Evolutionary conservation across 2,113 vertebrate species (phyloP).

Genomic region (Oncorhynchus masou): DNA sequence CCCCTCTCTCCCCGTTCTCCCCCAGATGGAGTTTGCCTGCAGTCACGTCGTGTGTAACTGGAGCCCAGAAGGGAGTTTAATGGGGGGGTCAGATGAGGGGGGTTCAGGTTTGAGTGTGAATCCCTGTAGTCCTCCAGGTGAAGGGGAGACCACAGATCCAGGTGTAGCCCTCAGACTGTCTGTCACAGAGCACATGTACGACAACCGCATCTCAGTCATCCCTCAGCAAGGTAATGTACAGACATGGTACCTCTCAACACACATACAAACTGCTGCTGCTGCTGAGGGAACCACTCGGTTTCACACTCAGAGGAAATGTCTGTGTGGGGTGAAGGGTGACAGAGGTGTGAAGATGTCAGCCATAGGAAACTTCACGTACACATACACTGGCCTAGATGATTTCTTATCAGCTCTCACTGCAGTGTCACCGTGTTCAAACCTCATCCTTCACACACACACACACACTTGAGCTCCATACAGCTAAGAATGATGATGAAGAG

Average conservation of each 20-base stretch:
- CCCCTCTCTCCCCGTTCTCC: background rate
- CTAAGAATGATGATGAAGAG: background rate
- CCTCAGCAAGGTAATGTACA: slow-evolving; percentile 42
- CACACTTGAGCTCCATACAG: background rate
- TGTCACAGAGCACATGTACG: slow-evolving; percentile 48
- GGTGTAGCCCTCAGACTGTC: slow-evolving; percentile 23
- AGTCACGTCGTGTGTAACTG: slow-evolving; percentile 7
- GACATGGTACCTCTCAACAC: background rate
- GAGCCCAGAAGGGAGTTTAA: background rate
- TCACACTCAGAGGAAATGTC: background rate
- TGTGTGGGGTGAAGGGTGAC: background rate
- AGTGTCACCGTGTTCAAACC: background rate
- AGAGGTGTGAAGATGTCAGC: background rate
- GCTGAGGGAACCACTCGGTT: background rate
- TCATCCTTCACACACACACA: background rate
- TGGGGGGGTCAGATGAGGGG: background rate
- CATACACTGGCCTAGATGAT: background rate
- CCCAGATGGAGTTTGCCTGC: slow-evolving; percentile 75
- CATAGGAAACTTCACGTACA: background rate
- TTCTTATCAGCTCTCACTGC: no score
- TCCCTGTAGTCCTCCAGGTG: background rate
- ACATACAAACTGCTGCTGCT: background rate
- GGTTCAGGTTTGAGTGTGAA: background rate
- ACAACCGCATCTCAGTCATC: slow-evolving; percentile 51
- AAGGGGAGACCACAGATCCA: background rate